phyloP scores from a whole-genome alignment of 1,140 invertebrate genomes.

The Ctenoplectra terminalis region DNA sequence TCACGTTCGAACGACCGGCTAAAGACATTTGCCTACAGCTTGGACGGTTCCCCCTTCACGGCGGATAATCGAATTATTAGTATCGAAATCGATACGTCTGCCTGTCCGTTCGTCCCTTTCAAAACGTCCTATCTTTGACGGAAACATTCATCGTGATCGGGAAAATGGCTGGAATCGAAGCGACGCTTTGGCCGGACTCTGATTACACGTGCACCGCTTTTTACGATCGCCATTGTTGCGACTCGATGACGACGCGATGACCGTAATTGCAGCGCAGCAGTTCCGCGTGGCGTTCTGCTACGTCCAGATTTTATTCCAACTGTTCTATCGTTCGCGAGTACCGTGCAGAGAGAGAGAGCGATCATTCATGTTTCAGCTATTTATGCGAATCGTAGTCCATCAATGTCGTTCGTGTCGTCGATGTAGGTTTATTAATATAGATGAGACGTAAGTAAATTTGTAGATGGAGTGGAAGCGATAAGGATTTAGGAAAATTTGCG shows the following conservation, averaged over 20 bases:
- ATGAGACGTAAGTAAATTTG: no score
- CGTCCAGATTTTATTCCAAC: background rate
- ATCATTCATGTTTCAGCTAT: no score
- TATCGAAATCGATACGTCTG: background rate
- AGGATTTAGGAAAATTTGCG: no score
- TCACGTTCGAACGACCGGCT: background rate
- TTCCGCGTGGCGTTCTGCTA: background rate
- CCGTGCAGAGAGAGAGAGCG: no score
- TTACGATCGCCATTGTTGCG: slow-evolving; percentile 4
- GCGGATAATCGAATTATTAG: background rate
- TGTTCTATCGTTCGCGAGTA: background rate
- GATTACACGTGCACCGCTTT: slow-evolving; percentile 9
- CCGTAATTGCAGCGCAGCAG: slow-evolving; percentile 7
- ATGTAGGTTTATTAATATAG: no score
- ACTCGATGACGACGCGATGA: slow-evolving; percentile 22
- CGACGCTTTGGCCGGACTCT: background rate
- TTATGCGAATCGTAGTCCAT: no score
- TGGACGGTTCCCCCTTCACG: background rate
- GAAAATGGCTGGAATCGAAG: no score
- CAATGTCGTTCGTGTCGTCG: no score
- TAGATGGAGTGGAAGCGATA: no score
- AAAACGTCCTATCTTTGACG: no score
- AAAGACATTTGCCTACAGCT: background rate
- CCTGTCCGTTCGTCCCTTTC: background rate
- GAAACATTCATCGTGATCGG: no score